These are phyloP conservation scores for Diuraphis noxia DNA, from an alignment of 1,140 invertebrate genomes.

Conservation along the genomic window DNA sequence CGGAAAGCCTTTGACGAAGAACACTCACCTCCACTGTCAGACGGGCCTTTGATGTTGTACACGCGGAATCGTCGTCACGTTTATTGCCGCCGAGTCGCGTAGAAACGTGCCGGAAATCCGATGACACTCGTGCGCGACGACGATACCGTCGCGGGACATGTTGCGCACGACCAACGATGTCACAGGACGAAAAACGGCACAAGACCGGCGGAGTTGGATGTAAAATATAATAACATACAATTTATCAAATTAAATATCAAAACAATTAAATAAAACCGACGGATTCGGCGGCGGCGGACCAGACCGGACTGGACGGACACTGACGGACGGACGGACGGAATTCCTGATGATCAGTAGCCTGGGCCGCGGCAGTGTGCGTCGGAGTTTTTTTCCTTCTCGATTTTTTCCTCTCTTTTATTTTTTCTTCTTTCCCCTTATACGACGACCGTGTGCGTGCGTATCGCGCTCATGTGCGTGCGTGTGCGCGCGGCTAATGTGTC, in stretches of 20 bases:
- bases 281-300: not conserved
- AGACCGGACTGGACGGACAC: slow-evolving; percentile 17
- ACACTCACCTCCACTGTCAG: slow-evolving; percentile 40
- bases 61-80: slow-evolving; percentile 4
- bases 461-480: not conserved
- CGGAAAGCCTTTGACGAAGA: slow-evolving; percentile 43
- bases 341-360: slow-evolving; percentile 22
- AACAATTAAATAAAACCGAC: not conserved
- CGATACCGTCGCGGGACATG: slow-evolving; percentile 16
- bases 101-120: slow-evolving; percentile 2
- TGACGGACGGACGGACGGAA: slow-evolving; percentile 23
- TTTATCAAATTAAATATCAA: not conserved
- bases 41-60: slow-evolving; percentile 44
- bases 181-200: not conserved
- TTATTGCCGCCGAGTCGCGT: not conserved
- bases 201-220: not conserved
- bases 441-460: not conserved
- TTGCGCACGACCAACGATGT: not conserved
- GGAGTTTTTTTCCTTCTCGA: not conserved
- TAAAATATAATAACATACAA: not conserved
- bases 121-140: slow-evolving; percentile 21
- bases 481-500: not conserved
- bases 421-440: not conserved
- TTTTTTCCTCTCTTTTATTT: not conserved
- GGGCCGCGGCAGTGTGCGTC: not conserved